Evolutionary conservation across 2,888 invertebrate species (phyloP), one percentile per base, ranked within the genome.

Genomic region (Drosophila kuntzei): DNA sequence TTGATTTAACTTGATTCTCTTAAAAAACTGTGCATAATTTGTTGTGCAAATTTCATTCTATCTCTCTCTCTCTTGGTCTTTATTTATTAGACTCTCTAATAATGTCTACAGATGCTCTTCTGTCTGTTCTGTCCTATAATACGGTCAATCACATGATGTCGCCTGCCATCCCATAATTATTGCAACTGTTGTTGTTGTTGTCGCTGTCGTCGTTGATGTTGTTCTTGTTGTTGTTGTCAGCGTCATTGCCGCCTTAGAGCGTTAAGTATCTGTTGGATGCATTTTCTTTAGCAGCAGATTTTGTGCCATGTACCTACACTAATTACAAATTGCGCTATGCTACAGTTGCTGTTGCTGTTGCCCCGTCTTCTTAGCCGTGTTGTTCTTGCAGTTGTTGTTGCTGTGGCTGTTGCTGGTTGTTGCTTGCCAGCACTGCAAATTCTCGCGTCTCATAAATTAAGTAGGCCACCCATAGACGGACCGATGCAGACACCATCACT

Each of bases 401-500:
- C 7, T n/a, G n/a, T 18, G 18, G 22, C 27, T 36, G 51, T 22
- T 72, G 58, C 53, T 55, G 47, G 70, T 44, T 44, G 25, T 18
- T 47, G 47, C 50, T 76, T 66, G 78, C 63, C 68, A 70, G 66
- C 74, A 57, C 73, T 58, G 76, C 87, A 71, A 87, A 87, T 89
- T 85, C 84, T 85, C 81, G 87, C 89, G 87, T 81, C 89, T 85
- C 85, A 85, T 85, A 85, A 85, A 89, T 81, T 85, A 85, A 85
- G 89, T 85, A 85, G 85, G 85, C 89, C 85, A 85, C 74, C 85
- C 87, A 80, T 81, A 87, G 85, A 81, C 71, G 58, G 68, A 61
- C 64, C 62, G 51, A 22, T 51, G 66, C 69, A 75, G 72, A 65
- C 80, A 67, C 71, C 67, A 60, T 20, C 71, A 39, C 18, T 59